Evolutionary conservation across 2,797 vertebrate species (phyloP), one percentile per base, ranked within the genome.

Genomic region (Ambastaia sidthimunki): DNA sequence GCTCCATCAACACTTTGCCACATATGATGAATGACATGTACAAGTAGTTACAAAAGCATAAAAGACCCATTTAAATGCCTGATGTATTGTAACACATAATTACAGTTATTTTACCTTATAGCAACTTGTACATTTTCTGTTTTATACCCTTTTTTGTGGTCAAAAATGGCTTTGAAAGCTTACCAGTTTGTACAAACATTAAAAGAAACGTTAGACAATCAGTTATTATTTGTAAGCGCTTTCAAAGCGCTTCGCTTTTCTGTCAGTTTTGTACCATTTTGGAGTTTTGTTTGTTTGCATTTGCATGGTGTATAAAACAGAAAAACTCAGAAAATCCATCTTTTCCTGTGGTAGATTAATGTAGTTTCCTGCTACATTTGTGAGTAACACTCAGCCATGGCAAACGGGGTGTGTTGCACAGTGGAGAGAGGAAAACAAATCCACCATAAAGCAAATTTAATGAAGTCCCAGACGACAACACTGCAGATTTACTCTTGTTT

Each of bases 381-480:
- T 89, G 87, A 91, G 88, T 84, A 86, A 90, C 86, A 88, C 76
- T 88, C 78, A 70, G 86, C 87, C 18, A 78, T 73, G 71, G 89
- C 88, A 91, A 91, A 92, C 89, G 90, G 88, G 87, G 86, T 87
- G 90, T 91, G 89, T 90, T 90, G 85, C 85, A 88, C 87, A 84
- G 88, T 85, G 85, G 86, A 89, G 86, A 86, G 85, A 71, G 84
- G 87, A 91, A 91, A 90, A 92, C 87, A 88, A 84, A 91, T 89
- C 86, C 85, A 84, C 87, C 88, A 91, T 89, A 87, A 87, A 90
- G 87, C 85, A 85, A 84, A 91, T 93, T 91, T 93, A 93, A 93
- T 93, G 90, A 94, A 92, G 91, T 94, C 92, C 92, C 92, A 90
- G 90, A 91, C 89, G 92, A 89, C 90, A 91, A 85, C 84, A 85